Conservation (phyloP, 2,888 invertebrate genomes). For the Tetropium fuscum region DNA sequence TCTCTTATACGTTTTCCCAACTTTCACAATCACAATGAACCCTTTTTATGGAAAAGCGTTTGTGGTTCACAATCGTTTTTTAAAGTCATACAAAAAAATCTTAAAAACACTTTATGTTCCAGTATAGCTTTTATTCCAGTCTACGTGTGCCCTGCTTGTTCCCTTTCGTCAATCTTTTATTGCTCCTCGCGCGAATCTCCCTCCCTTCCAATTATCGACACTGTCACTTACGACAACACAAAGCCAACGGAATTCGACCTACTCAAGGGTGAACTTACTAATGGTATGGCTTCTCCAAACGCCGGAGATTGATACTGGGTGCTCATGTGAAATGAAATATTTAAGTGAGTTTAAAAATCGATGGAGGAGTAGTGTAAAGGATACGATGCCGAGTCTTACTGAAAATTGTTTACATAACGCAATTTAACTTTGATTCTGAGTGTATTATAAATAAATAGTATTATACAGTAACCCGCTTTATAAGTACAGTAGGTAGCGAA, state of each 20-base stretch:
- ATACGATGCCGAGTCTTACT: too few relatives aligned
- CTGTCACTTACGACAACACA: conserved; percentile 57
- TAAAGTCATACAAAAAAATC: conserved; percentile 18
- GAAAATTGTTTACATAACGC: too few relatives aligned
- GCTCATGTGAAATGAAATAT: conserved; percentile 26
- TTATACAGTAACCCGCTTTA: too few relatives aligned
- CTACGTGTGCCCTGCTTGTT: conserved; percentile 21
- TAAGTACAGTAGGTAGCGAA: too few relatives aligned
- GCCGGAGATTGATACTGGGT: conserved; percentile 30
- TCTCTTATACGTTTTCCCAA: neutral
- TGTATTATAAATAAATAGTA: too few relatives aligned
- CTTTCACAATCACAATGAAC: conserved; percentile 15
- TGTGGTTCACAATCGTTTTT: conserved; percentile 1
- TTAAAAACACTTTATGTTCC: conserved; percentile 36
- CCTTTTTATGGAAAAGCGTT: conserved; percentile 21
- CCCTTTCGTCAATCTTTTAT: conserved; percentile 41
- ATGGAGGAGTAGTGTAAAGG: too few relatives aligned
- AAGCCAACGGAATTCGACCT: conserved; percentile 48
- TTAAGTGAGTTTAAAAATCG: conserved; percentile 12
- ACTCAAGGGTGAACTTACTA: conserved; percentile 46
- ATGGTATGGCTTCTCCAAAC: conserved; percentile 36
- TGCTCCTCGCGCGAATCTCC: conserved; percentile 44
- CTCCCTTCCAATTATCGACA: conserved; percentile 58
- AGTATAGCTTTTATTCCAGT: conserved; percentile 33
- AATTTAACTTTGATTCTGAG: too few relatives aligned